phyloP scores from a whole-genome alignment of 1,140 invertebrate species.

The Orussus abietinus region DNA sequence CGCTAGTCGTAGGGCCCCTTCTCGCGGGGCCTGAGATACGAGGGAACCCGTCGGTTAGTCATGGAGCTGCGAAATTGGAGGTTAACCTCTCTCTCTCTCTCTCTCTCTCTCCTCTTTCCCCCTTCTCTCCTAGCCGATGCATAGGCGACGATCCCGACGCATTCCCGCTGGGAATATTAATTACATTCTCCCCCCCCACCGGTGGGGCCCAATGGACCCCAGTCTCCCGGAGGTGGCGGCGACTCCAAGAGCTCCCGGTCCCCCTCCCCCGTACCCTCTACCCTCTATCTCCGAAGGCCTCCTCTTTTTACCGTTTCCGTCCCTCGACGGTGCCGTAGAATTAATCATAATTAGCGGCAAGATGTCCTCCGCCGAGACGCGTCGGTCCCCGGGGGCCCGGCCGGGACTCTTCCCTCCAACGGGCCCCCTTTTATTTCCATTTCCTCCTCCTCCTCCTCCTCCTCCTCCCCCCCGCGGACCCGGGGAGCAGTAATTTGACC shows the following conservation, averaged over 20 bases:
- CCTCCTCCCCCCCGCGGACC: neutral
- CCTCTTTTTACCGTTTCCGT: neutral
- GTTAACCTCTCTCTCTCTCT: no score
- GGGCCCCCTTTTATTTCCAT: neutral
- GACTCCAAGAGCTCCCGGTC: constrained; percentile 5
- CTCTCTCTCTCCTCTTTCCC: no score
- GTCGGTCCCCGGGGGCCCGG: constrained; percentile 11
- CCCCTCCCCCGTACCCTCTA: no score
- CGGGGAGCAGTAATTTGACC: no score
- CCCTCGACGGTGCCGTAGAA: constrained; percentile 7
- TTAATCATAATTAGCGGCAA: constrained; percentile 19
- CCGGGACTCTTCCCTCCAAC: neutral
- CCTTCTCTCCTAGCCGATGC: no score
- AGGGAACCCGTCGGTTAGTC: no score
- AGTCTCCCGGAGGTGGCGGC: neutral
- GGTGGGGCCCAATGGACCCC: neutral
- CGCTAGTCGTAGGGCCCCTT: no score
- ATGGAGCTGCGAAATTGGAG: no score
- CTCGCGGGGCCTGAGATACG: no score
- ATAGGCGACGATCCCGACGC: constrained; percentile 8
- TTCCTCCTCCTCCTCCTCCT: constrained; percentile 4
- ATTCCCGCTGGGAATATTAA: constrained; percentile 25
- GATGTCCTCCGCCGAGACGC: constrained; percentile 14
- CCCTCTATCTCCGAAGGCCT: no score
- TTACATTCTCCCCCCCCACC: constrained; percentile 11